Evolutionary conservation across 2,113 vertebrate genomes (phyloP).

Genomic region (Sakesphorus luctuosus): DNA sequence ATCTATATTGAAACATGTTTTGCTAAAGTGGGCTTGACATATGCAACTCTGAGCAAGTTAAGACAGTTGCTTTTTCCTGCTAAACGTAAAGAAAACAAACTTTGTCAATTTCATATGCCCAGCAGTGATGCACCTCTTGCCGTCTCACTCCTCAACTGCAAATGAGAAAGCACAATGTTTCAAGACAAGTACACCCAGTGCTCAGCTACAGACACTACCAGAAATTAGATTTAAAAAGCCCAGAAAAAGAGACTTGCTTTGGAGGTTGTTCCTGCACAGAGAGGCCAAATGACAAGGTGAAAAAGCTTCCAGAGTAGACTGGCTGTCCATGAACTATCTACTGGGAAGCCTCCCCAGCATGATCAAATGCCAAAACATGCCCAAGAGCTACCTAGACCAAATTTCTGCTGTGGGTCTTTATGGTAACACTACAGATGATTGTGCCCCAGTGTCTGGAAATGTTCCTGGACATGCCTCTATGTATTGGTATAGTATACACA

Average conservation of each 20-base stretch:
- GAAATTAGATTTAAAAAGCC: background rate
- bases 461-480: background rate
- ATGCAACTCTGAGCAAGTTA: background rate
- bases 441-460: background rate
- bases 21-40: background rate
- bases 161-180: fast-evolving
- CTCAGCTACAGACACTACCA: background rate
- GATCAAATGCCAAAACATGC: background rate
- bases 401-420: background rate
- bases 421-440: background rate
- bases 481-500: background rate
- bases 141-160: background rate
- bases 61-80: background rate
- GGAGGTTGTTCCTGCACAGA: background rate
- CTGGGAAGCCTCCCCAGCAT: background rate
- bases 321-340: background rate
- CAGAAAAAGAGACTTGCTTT: background rate
- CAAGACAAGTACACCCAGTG: background rate
- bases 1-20: background rate
- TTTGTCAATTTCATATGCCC: background rate
- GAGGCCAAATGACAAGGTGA: background rate
- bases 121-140: background rate
- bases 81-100: background rate
- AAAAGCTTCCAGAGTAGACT: background rate
- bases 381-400: background rate